Base-by-base conservation (phyloP, 2,797 vertebrate species). In the Eurystomus glaucurus region DNA sequence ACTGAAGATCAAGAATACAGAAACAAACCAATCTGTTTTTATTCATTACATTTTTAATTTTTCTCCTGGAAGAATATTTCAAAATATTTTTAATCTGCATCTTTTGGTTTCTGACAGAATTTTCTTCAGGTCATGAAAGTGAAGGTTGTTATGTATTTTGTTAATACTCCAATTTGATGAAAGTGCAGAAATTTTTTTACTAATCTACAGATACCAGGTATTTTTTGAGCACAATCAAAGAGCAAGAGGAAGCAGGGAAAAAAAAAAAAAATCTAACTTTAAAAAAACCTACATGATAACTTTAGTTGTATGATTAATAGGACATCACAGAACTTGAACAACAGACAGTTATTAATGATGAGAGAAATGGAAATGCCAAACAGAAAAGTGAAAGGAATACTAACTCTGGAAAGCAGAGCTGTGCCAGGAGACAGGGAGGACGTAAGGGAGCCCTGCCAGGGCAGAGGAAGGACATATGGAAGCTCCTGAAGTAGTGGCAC, bases 341-440 rank as follows among this genome's bases (percentile, higher is more conserved):
- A 82, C 74, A 96, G 81, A 66, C 60, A 33, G 76, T 91, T 93
- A 91, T 91, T 96, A 88, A 94, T 88, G 78, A 85, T 62, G 66
- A 91, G 43, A 84, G 20, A 54, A 92, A 78, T 54, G 20, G 39
- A 88, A 93, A 88, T 75, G 75, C 29, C 71, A 91, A 83, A 77
- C 9, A 76, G n/a, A 88, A 91, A 77, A 95, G 75, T 50, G 64
- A 88, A 88, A 91, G 31, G 60, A 95, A 94, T 95, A 54, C 78
- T 91, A 92, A 97, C n/a, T 92, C 75, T 57, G 72, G 37, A 93
- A 88, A 93, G 57, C 2, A 85, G 33, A 85, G 37, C 68, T 82
- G 46, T 88, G 89, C 88, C 89, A 96, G 62, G 84, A 96, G 85
- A 79, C 51, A 22, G 46, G 31, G 26, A 23, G 54, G 31, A 65